Percentiles rank a stretch among this genome's conserved stretches.
Conservation (phyloP, 2,888 invertebrate genomes). For the Andricus quercusramuli region DNA sequence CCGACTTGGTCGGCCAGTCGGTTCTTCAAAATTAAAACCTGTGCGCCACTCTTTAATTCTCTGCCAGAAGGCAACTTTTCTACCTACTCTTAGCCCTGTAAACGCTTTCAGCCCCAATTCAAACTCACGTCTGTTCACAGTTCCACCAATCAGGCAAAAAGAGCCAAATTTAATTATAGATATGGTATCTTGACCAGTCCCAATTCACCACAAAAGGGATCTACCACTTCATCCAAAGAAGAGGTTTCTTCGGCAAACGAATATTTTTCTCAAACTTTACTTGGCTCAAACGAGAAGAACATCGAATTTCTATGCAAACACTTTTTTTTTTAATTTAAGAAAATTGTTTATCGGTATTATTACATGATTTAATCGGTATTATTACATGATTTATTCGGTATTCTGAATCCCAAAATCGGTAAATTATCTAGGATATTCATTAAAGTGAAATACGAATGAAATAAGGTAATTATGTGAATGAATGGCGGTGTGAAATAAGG, state of each 20-base stretch:
- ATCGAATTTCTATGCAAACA: too few species aligned
- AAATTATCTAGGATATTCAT: background rate
- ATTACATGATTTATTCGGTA: too few species aligned
- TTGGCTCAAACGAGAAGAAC: too few species aligned
- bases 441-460: background rate
- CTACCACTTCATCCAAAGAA: too few species aligned
- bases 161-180: background rate
- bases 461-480: background rate
- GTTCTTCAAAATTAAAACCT: constrained; percentile 68
- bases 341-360: too few species aligned
- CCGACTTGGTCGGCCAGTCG: constrained; percentile 46
- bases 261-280: too few species aligned
- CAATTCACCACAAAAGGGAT: too few species aligned
- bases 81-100: constrained; percentile 52
- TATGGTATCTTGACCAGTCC: background rate
- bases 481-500: background rate
- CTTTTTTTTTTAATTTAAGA: too few species aligned
- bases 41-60: constrained; percentile 56
- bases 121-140: background rate
- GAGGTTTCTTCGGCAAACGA: too few species aligned
- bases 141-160: background rate
- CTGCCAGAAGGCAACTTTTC: constrained; percentile 58
- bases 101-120: constrained; percentile 15
- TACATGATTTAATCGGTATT: too few species aligned
- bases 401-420: background rate